Evolutionary conservation across 2,888 invertebrate genomes (phyloP), one percentile per base, ranked within the genome.

Genomic region (Catocala fraxini): DNA sequence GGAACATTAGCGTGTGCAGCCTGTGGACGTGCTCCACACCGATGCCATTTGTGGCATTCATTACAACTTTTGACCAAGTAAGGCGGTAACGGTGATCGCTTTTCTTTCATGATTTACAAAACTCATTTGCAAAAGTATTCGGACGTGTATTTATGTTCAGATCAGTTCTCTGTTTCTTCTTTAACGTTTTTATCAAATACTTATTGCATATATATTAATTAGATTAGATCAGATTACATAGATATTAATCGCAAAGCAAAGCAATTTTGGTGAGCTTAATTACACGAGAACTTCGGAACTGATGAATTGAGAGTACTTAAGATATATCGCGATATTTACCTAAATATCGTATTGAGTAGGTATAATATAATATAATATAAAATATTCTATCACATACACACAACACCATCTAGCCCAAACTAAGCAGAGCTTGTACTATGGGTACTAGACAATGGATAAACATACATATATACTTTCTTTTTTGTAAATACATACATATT

Each of bases 41-140:
- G 80, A 82, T 80, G 70, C 88, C 88, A 85, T 89, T 85, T 87
- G 82, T 71, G 88, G 87, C 74, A 71, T 70, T 85, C 84, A 84
- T 87, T 88, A 87, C 86, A 79, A 80, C 84, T 83, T 85, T 81
- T 83, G 81, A 75, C 88, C 84, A 85, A 83, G 79, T 85, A 83
- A 63, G 83, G 84, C 73, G 56, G 76, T 76, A 76, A 77, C 82
- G 77, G 73, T 76, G 70, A 77, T 68, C 71, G 77, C 77, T 82
- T 77, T 83, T 82, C 81, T 81, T 81, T 82, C 80, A 81, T 82
- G 81, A 85, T 81, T 86, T 84, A 85, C 80, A 75, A 73, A 73
- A 77, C 73, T 70, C 75, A 80, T 83, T 82, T 79, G 78, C 71
- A 74, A 80, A 81, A 75, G 61, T 68, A 72, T 75, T 73, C 70